phyloP scores from a whole-genome alignment of 92 coral and sea anemone genomes.

The Virgularia gustaviana region DNA sequence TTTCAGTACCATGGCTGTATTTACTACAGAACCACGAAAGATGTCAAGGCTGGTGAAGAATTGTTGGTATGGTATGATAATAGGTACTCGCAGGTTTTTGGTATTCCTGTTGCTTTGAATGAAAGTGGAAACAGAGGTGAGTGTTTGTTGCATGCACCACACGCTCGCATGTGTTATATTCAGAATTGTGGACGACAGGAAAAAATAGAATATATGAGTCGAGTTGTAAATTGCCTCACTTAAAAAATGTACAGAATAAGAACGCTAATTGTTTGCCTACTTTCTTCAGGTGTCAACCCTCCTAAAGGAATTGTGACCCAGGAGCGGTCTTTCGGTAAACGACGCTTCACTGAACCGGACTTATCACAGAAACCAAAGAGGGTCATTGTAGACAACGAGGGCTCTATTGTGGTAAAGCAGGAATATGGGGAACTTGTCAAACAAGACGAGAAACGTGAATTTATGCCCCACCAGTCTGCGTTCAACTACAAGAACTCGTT shows the following conservation, averaged over 20 bases:
- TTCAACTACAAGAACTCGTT: slow-evolving; percentile 55
- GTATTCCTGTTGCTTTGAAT: slow-evolving; percentile 87
- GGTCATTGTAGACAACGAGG: slow-evolving; percentile 59
- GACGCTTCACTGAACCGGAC: slow-evolving; percentile 45
- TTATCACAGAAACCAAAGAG: slow-evolving; percentile 66
- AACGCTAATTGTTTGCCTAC: neutral
- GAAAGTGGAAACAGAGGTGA: slow-evolving; percentile 92
- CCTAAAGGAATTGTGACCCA: slow-evolving; percentile 97
- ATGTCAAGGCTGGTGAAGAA: slow-evolving; percentile 89
- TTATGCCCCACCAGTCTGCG: slow-evolving; percentile 46
- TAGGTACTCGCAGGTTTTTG: slow-evolving; percentile 92
- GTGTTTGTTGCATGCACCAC: too few species aligned
- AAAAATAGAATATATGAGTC: neutral
- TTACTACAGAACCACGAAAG: slow-evolving; percentile 89
- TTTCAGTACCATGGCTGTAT: slow-evolving; percentile 98
- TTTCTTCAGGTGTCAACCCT: slow-evolving; percentile 78
- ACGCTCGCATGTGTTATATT: neutral
- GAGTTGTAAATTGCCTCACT: neutral
- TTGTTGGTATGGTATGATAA: slow-evolving; percentile 95
- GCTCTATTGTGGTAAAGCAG: slow-evolving; percentile 49
- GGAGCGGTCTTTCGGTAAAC: slow-evolving; percentile 67
- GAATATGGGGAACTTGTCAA: slow-evolving; percentile 55
- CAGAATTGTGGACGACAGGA: neutral
- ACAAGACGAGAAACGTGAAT: slow-evolving; percentile 49
- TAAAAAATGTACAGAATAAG: neutral